Conservation (phyloP, 2,113 vertebrate species). For the Paramisgurnus dabryanus region DNA sequence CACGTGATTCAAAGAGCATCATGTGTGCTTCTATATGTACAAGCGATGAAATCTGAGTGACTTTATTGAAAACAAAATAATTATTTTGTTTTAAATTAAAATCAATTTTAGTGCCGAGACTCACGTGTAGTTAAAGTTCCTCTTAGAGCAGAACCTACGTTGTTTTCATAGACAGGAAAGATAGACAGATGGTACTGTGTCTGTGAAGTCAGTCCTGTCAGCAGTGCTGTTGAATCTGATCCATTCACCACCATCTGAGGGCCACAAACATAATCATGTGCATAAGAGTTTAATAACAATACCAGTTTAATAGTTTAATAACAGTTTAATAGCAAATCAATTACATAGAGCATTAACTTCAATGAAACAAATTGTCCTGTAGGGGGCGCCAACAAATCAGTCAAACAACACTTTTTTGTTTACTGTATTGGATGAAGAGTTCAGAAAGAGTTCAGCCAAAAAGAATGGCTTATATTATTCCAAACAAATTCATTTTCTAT, state of each 20-base stretch:
- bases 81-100: background rate
- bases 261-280: constrained; percentile 17
- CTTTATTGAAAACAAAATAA: too few relatives aligned
- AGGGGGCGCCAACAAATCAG: constrained; percentile 11
- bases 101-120: constrained; percentile 41
- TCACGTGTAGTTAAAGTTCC: constrained; percentile 86
- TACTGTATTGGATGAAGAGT: background rate
- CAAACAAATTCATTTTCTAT: too few relatives aligned
- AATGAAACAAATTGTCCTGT: background rate
- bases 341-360: too few relatives aligned
- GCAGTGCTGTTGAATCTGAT: constrained; percentile 66
- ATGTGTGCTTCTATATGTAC: background rate
- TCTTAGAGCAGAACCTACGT: constrained; percentile 75
- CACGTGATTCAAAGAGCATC: background rate
- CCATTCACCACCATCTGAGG: constrained; percentile 81
- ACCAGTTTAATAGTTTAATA: too few relatives aligned
- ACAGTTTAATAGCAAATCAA: background rate
- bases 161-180: constrained; percentile 77
- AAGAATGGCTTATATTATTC: too few relatives aligned
- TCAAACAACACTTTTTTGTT: too few relatives aligned
- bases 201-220: constrained; percentile 80
- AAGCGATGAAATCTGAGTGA: background rate
- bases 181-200: constrained; percentile 86
- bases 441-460: too few relatives aligned
- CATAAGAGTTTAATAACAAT: too few relatives aligned